Percentiles rank a stretch among this genome's conserved stretches.
phyloP scores from a whole-genome alignment of 2,888 invertebrate genomes.

The Sphaerophoria rueppellii region DNA sequence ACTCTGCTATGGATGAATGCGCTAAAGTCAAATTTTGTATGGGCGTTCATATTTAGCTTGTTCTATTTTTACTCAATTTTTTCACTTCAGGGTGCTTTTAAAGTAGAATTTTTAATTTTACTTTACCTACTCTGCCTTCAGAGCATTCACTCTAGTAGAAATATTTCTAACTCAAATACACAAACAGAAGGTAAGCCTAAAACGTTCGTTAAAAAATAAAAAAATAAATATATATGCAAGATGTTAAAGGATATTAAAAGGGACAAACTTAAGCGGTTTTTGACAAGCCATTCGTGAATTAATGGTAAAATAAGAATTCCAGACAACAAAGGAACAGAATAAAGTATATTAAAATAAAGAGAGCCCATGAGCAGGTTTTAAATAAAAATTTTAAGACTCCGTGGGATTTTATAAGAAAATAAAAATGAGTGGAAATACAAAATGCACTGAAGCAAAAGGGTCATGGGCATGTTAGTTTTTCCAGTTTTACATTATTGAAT shows the following conservation, averaged over 20 bases:
- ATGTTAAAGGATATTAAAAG: neutral
- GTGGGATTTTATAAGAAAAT: neutral
- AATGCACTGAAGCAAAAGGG: neutral
- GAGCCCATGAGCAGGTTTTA: neutral
- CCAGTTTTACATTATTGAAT: neutral
- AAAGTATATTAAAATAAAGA: neutral
- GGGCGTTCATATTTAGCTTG: neutral
- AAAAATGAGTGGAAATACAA: neutral
- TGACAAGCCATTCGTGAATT: constrained; percentile 18
- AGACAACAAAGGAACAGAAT: neutral
- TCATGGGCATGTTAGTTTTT: neutral
- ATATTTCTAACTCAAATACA: neutral
- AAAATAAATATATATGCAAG: neutral
- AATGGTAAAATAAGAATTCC: neutral
- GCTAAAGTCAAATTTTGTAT: too few relatives aligned
- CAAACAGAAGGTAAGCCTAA: neutral
- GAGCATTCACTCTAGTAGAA: constrained; percentile 8
- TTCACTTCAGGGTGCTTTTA: neutral
- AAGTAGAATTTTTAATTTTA: neutral
- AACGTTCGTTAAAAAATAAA: too few relatives aligned
- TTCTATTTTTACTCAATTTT: neutral
- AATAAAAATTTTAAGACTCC: neutral
- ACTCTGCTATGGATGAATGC: too few relatives aligned
- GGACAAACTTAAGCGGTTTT: neutral
- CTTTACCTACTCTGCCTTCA: neutral